Evolutionary conservation across 2,113 vertebrate species (phyloP).

Genomic region (Melanocharis versteri): DNA sequence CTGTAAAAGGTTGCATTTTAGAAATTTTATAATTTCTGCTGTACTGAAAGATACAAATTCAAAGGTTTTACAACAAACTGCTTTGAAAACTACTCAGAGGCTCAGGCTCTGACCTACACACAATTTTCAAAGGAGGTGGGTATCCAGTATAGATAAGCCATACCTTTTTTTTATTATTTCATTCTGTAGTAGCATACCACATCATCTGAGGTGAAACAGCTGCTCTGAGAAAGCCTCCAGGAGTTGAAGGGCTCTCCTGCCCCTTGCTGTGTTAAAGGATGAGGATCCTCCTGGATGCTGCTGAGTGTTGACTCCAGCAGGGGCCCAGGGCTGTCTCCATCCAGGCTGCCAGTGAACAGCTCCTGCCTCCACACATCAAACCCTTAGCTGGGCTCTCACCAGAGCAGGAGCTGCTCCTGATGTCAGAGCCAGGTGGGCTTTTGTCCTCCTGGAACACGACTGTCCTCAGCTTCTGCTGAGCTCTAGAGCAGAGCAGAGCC

Average conservation of each 20-base stretch:
- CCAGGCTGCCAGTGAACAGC: rapidly evolving
- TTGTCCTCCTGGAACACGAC: neutral
- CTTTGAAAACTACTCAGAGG: neutral
- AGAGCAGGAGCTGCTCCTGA: neutral
- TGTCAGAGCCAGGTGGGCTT: neutral
- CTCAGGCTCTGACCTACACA: neutral
- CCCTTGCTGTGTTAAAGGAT: neutral
- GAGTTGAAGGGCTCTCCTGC: neutral
- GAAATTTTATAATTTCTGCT: neutral
- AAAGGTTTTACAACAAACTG: neutral
- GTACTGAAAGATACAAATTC: neutral
- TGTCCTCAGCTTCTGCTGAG: neutral
- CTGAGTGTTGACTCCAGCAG: neutral
- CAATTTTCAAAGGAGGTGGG: neutral
- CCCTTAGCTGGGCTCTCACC: neutral
- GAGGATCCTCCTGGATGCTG: neutral
- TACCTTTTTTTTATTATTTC: neutral
- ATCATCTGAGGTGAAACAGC: neutral
- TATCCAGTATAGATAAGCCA: neutral
- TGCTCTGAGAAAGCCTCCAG: neutral
- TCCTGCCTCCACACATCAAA: rapidly evolving
- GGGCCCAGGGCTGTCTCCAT: neutral
- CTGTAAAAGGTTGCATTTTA: neutral
- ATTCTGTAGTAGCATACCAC: neutral
- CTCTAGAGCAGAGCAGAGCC: neutral